Base-by-base conservation (phyloP, 1,140 invertebrate species). In the Micrasema longulum region DNA sequence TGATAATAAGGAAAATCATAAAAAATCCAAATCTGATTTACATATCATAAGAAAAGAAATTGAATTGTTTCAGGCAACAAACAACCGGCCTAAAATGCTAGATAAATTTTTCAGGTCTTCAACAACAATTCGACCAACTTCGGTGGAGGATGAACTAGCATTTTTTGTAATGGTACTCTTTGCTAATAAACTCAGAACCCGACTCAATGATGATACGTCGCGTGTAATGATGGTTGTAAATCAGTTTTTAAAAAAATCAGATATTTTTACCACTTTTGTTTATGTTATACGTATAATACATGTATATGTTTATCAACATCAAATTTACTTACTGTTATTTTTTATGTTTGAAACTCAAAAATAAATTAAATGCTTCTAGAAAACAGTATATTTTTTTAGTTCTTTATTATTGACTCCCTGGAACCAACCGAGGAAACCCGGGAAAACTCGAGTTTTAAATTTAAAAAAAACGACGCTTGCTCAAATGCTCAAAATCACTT, bases 141-240 rank as follows among this genome's bases (percentile, higher is more conserved):
- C 55, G 36, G 55, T 60, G 55, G 55, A 60, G 31, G 55, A 20
- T 4, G 55, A 60, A 60, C 55, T 20, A 31, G 55, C 26, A 26
- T 60, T 60, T 60, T 60, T 16, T 60, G 55, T 60, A 60, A 60
- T 60, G 55, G 55, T 20, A 31, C 55, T 60, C 55, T 60, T 36
- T 60, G 55, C 20, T 60, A 60, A 60, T 60, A 36, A 60, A 60
- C 55, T 60, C 55, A 60, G 36, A 60, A 60, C 22, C 55, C 26
- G 55, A 41, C 55, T 60, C 36, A 60, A 60, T 35, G 55, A 53
- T 20, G 50, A 60, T 31, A 60, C 16, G 55, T 60, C 31, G 36
- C 26, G 22, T 60, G 26, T 23, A 60, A 60, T 60, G 55, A 60
- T 60, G 22, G 52, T 60, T 60, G 26, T 60, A 60, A 60, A 20